Conservation (phyloP, 2,888 invertebrate species). For the Strigamia transsilvanica region DNA sequence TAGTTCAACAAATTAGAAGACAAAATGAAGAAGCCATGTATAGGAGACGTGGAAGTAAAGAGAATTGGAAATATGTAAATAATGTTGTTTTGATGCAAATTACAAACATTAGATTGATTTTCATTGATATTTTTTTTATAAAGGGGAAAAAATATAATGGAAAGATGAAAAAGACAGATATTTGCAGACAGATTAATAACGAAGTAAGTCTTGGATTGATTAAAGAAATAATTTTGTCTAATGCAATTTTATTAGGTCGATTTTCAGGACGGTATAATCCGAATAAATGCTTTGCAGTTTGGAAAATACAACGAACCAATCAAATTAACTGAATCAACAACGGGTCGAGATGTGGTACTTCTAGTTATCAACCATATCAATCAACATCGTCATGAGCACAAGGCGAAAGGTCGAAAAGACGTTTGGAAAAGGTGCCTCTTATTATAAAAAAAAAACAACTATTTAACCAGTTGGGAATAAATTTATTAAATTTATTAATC, state of each 20-base stretch:
- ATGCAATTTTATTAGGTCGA: constrained; percentile 53
- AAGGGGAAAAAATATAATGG: constrained; percentile 60
- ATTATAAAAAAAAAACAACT: background rate
- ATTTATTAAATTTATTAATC: background rate
- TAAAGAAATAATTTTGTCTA: background rate
- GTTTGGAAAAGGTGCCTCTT: constrained; percentile 2
- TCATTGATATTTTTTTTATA: constrained; percentile 55
- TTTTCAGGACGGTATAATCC: constrained; percentile 55
- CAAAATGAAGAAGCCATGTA: constrained; percentile 52
- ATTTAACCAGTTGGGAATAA: background rate
- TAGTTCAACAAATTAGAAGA: constrained; percentile 54
- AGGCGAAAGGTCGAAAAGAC: constrained; percentile 34
- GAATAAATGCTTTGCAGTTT: constrained; percentile 54
- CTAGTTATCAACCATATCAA: constrained; percentile 40
- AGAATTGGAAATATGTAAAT: constrained; percentile 55
- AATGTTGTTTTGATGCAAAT: background rate
- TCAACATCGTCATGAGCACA: constrained; percentile 25
- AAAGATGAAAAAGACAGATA: constrained; percentile 59
- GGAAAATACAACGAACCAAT: constrained; percentile 49
- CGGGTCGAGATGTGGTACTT: constrained; percentile 53
- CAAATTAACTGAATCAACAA: constrained; percentile 47
- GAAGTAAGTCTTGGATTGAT: constrained; percentile 58
- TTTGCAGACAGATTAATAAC: constrained; percentile 61
- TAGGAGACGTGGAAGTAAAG: constrained; percentile 52
- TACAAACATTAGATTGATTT: background rate